Percentiles rank a stretch among this genome's conserved stretches.
phyloP scores from a whole-genome alignment of 2,888 invertebrate genomes.

The Rhabditoides inermis region DNA sequence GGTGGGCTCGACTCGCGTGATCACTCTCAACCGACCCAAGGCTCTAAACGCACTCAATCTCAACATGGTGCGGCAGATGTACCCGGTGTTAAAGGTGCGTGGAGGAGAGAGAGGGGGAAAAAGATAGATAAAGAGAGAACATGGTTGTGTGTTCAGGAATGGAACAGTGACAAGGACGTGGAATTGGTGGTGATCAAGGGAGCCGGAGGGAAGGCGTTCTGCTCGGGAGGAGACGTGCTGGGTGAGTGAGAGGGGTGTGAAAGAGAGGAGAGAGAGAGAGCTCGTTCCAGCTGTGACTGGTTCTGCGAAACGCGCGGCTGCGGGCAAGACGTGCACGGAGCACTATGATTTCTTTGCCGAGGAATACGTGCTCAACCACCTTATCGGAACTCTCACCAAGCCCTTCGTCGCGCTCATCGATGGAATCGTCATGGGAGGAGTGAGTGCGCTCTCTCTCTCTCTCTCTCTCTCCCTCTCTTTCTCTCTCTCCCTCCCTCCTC shows the following conservation, averaged over 20 bases:
- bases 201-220: constrained; percentile 84
- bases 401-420: constrained; percentile 86
- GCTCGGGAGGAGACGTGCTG: constrained; percentile 93
- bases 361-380: constrained; percentile 76
- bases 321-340: constrained; percentile 23
- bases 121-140: no score
- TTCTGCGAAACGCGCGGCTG: constrained; percentile 34
- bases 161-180: constrained; percentile 62
- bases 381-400: constrained; percentile 68
- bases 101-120: no score
- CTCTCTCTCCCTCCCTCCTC: not conserved
- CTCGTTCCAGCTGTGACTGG: constrained; percentile 36
- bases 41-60: constrained; percentile 69
- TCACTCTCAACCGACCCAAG: constrained; percentile 50
- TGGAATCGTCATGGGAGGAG: constrained; percentile 94
- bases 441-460: constrained; percentile 48
- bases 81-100: constrained; percentile 63
- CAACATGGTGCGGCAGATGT: constrained; percentile 69
- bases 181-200: constrained; percentile 68
- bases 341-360: constrained; percentile 55
- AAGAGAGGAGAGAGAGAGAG: no score
- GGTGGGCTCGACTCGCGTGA: constrained; percentile 27
- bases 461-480: no score
- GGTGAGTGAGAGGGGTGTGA: no score
- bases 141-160: constrained; percentile 60